A percentile compares a stretch with the other conserved stretches of the same genome.
These are phyloP conservation scores for Lepidurus packardi DNA, from an alignment of 1,140 invertebrate genomes.

Conservation along the genomic window DNA sequence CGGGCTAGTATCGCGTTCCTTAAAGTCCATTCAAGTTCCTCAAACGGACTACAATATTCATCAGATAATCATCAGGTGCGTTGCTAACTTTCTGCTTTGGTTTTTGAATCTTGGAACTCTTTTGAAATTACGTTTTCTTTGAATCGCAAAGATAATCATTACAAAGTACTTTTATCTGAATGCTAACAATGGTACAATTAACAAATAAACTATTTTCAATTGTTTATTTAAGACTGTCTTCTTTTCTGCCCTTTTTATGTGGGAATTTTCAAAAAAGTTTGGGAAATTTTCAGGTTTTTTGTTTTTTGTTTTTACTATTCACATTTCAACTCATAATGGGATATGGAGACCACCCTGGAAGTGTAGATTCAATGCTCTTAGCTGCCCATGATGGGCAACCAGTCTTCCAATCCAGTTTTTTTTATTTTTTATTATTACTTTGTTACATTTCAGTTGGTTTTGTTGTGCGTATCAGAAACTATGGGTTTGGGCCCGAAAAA, in stretches of 20 bases:
- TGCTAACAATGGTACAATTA: too few relatives aligned
- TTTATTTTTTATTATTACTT: neutral
- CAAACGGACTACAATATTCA: too few relatives aligned
- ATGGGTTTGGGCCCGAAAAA: neutral
- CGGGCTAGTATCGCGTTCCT: too few relatives aligned
- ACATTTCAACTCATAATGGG: neutral
- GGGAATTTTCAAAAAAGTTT: neutral
- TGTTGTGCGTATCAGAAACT: neutral
- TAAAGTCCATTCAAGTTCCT: too few relatives aligned
- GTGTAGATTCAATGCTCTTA: neutral
- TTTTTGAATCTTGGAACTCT: neutral
- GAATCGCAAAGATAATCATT: neutral
- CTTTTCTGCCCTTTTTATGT: neutral
- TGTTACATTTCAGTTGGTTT: neutral
- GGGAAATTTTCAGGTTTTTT: neutral
- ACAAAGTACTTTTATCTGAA: neutral
- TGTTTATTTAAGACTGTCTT: too few relatives aligned
- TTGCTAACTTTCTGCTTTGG: neutral
- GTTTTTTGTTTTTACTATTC: neutral
- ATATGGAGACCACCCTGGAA: neutral
- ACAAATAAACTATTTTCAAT: too few relatives aligned
- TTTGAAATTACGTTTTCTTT: too few relatives aligned
- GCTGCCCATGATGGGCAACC: conserved; percentile 2
- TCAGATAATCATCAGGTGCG: neutral
- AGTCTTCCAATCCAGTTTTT: conserved; percentile 19